Evolutionary conservation across 2,797 vertebrate genomes (phyloP).

Genomic region (Lacerta viridis): DNA sequence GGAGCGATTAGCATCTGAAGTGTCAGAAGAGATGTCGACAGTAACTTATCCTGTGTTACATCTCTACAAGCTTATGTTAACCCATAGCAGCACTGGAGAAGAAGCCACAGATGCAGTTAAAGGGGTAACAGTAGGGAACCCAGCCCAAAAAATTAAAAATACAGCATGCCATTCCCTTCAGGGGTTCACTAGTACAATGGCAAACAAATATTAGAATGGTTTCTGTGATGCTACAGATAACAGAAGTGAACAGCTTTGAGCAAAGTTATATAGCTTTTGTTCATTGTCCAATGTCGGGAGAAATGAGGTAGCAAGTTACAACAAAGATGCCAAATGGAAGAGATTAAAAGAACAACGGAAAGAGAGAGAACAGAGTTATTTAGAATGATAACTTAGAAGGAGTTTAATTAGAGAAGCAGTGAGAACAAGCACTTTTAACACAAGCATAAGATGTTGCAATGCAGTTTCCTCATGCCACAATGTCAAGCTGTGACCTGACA

Average conservation of each 20-base stretch:
- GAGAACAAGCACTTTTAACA: not conserved
- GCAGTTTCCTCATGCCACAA: not conserved
- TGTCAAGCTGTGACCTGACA: constrained; percentile 6
- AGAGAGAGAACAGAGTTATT: not conserved
- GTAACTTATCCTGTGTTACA: not conserved
- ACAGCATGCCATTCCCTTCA: not conserved
- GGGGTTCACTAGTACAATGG: constrained; percentile 20
- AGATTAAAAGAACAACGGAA: constrained; percentile 1
- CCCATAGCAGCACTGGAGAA: not conserved
- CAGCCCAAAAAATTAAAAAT: not conserved
- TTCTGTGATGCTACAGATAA: not conserved
- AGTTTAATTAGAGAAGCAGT: not conserved
- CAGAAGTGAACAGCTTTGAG: not conserved
- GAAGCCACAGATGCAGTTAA: not conserved
- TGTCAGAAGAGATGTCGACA: not conserved
- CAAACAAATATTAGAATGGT: not conserved
- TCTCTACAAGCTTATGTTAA: not conserved
- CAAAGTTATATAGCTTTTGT: not conserved
- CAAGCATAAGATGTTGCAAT: not conserved
- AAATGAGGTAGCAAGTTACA: not conserved
- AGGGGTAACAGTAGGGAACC: not conserved
- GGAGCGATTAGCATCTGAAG: not conserved
- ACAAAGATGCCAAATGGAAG: not conserved
- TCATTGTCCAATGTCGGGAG: not conserved
- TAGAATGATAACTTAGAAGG: not conserved